A percentile compares a stretch with the other conserved stretches of the same genome.
These are phyloP conservation scores for Chaenodraco wilsoni DNA, from an alignment of 2,797 vertebrate genomes.

Conservation along the genomic window DNA sequence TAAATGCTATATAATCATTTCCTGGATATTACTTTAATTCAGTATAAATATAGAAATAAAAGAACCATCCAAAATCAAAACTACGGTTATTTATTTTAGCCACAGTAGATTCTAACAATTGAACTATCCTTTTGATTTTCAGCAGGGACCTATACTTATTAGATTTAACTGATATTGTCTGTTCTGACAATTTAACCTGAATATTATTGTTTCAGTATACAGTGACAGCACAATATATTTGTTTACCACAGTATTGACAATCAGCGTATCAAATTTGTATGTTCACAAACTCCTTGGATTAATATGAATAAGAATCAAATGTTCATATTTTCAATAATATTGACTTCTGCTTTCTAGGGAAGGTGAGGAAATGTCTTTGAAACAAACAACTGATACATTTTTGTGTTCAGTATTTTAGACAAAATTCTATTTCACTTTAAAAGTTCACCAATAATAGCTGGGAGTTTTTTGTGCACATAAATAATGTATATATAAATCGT, in stretches of 20 bases:
- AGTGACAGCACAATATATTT: background rate
- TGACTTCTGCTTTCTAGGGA: constrained; percentile 21
- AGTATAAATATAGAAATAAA: background rate
- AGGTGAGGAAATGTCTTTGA: constrained; percentile 58
- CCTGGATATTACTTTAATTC: constrained; percentile 11
- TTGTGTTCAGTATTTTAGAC: background rate
- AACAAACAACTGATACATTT: background rate
- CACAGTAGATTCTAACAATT: background rate
- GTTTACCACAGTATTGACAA: background rate
- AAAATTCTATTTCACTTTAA: background rate
- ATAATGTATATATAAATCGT: background rate
- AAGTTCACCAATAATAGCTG: background rate
- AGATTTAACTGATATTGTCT: background rate
- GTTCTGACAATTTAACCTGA: constrained; percentile 1
- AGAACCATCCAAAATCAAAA: background rate
- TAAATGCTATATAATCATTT: background rate
- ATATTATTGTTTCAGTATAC: background rate
- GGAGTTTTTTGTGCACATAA: background rate
- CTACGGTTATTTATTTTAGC: background rate
- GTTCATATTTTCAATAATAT: background rate
- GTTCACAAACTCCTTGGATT: background rate
- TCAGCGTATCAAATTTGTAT: background rate
- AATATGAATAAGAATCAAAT: background rate
- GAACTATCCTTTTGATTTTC: background rate
- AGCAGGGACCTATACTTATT: background rate